phyloP scores from a whole-genome alignment of 1,140 invertebrate genomes.

The Drosophila leontia region DNA sequence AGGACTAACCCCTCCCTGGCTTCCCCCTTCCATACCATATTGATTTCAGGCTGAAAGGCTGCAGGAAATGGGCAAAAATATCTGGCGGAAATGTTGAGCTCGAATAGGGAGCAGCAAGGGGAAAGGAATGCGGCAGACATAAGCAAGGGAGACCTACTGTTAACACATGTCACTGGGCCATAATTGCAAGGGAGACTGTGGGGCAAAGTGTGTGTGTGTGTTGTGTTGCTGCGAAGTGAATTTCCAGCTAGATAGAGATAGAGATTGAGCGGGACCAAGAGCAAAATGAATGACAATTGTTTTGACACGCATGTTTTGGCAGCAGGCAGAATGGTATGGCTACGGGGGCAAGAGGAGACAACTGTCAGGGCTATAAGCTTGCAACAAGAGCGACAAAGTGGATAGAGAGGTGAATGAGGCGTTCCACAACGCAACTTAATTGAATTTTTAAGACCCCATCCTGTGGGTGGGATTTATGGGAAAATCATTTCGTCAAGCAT shows the following conservation, averaged over 20 bases:
- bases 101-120: slow-evolving; percentile 16
- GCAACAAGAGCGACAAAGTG: background rate
- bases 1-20: slow-evolving; percentile 15
- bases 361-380: background rate
- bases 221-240: background rate
- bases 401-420: too few relatives aligned
- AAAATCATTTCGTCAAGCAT: slow-evolving; percentile 26
- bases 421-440: slow-evolving; percentile 32
- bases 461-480: slow-evolving; percentile 35
- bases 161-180: slow-evolving; percentile 73
- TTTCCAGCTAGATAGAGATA: slow-evolving; percentile 11
- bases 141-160: slow-evolving; percentile 26
- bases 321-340: background rate
- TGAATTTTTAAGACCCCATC: slow-evolving; percentile 46
- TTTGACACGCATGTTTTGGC: slow-evolving; percentile 66
- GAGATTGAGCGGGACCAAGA: background rate
- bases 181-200: slow-evolving; percentile 61
- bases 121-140: background rate
- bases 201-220: background rate
- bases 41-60: slow-evolving; percentile 67
- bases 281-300: slow-evolving; percentile 75
- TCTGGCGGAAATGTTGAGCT: slow-evolving; percentile 68
- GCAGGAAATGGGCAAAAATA: slow-evolving; percentile 76
- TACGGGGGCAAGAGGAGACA: background rate
- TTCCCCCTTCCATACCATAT: slow-evolving; percentile 36